Evolutionary conservation across 2,888 invertebrate genomes (phyloP), one percentile per base, ranked within the genome.

Genomic region (Tetanocera ferruginea): DNA sequence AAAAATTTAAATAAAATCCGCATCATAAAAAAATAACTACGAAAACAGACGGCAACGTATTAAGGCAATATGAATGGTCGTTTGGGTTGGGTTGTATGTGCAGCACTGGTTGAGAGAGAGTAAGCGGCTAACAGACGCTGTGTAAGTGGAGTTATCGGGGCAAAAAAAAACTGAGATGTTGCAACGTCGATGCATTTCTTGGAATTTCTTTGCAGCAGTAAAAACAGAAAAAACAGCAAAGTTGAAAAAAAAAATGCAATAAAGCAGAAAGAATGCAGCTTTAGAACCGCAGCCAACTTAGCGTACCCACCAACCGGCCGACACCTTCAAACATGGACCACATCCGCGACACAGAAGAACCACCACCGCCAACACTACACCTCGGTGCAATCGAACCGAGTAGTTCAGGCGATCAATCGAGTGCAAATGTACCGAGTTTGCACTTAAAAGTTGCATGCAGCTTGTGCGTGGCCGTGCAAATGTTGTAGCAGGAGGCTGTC

Each of bases 381-480:
- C 6, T 14, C n/a, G 17, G 43, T 25, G 69, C 66, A 31, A 19
- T 19, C 14, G 31, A 25, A 66, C 31, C 23, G 14, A 49, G 62
- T 25, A 43, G 74, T n/a, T 14, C 19, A 31, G 19, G 55, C 9
- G 6, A 9, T 51, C 51, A 6, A 14, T 75, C 51, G 66, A 34
- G 73, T 77, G 69, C 77, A 73, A 37, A 60, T 75, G 74, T 43
- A 78, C 74, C 69, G 51, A 78, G 52, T 64, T 64, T 78, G 75
- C 78, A 75, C 75, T 71, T 23, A 19, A 64, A 76, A n/a, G 69
- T 62, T 69, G 76, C 76, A 76, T 76, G 62, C 78, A 62, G 11
- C 55, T 64, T n/a, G 37, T 28, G 34, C 72, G 62, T 77, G 71
- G 37, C 31, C 5, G 19, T 55, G 66, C 67, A 23, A 60, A 25